Base-by-base conservation (phyloP, 2,797 vertebrate genomes). In the Erethizon dorsatum region DNA sequence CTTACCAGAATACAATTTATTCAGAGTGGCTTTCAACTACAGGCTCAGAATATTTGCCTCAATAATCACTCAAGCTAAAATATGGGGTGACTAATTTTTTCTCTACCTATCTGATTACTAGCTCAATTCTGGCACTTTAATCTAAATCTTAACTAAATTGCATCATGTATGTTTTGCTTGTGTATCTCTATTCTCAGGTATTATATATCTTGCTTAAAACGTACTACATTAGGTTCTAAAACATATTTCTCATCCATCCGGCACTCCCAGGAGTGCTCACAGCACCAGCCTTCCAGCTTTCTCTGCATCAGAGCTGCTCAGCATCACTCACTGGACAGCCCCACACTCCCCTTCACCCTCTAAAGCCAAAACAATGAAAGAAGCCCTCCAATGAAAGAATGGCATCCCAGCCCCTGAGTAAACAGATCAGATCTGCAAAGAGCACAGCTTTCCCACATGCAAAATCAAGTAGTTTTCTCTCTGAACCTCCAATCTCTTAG, bases 1-100 rank as follows among this genome's bases (percentile, higher is more conserved):
- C 91, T 94, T 95, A 94, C 93, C 95, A 91, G 89, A 96, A 88
- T 71, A 87, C 88, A 96, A 97, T 98, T 97, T 98, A 98, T 97
- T 97, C 96, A 85, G 92, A 94, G 61, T 61, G 45, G 71, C 86
- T 97, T 97, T 96, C 95, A 95, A 88, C 92, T 37, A 91, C 90
- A 84, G 54, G 94, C 90, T 96, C 88, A 85, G 94, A 95, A 96
- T 96, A 95, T 97, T 95, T 98, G 93, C 94, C 96, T 90, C 61
- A 86, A 92, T 95, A 93, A 96, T 95, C 93, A 85, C 92, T 94
- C n/a, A 57, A 84, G 65, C 79, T 97, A 79, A 95, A 94, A 96
- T 84, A 93, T 10, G 6, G n/a, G 69, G 54, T 24, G 85, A 87
- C 54, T 78, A 67, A 41, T 69, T 47, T 73, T 93, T 71, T 63